These are phyloP conservation scores for Troglohyphantes excavatus DNA, from an alignment of 2,888 invertebrate genomes.

Conservation along the genomic window DNA sequence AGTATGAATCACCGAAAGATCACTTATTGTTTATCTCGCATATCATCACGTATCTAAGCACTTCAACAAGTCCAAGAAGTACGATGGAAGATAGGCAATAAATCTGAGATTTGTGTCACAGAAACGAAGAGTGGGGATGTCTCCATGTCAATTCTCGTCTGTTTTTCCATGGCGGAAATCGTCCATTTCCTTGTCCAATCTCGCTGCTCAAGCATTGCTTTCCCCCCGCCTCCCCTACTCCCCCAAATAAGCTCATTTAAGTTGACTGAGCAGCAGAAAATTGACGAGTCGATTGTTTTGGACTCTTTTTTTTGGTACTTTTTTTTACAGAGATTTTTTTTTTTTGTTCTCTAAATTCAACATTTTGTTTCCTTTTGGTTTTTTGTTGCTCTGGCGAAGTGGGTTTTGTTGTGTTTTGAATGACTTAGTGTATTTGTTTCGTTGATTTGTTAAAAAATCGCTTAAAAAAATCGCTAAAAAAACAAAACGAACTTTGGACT, in stretches of 20 bases:
- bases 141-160: conserved; percentile 8
- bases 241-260: conserved; percentile 28
- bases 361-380: too few relatives aligned
- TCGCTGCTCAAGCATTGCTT: conserved; percentile 33
- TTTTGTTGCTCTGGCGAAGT: too few relatives aligned
- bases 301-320: not conserved
- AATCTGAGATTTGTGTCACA: conserved; percentile 41
- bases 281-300: conserved; percentile 33
- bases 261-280: conserved; percentile 55
- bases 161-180: conserved; percentile 63
- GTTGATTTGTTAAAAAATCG: too few relatives aligned
- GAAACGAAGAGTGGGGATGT: conserved; percentile 22
- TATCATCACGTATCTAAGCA: too few relatives aligned
- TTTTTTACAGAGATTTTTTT: conserved; percentile 10
- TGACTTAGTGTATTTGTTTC: too few relatives aligned
- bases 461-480: too few relatives aligned
- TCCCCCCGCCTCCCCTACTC: conserved; percentile 4
- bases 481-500: too few relatives aligned
- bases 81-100: not conserved
- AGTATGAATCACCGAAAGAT: too few relatives aligned
- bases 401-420: too few relatives aligned
- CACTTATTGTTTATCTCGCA: too few relatives aligned
- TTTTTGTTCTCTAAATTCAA: not conserved
- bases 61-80: not conserved
- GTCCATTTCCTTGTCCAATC: conserved; percentile 58